Evolutionary conservation across 1,140 invertebrate species (phyloP).

Genomic region (Sarcophaga peregrina): DNA sequence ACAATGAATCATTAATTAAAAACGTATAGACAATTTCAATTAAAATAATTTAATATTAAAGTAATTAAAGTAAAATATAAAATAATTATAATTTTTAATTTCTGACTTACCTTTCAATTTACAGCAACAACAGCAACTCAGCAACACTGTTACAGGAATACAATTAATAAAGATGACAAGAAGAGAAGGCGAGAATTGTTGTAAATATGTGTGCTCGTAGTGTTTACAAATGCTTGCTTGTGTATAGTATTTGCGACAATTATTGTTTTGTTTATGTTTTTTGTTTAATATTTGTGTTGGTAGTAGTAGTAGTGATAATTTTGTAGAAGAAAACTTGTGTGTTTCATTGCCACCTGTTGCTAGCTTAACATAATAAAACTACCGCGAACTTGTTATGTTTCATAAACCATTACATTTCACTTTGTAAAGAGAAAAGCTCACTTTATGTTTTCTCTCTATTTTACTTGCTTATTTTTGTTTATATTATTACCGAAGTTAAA

Average conservation of each 20-base stretch:
- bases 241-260: too few relatives aligned
- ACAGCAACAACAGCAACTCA: too few relatives aligned
- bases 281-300: too few relatives aligned
- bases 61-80: too few relatives aligned
- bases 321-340: neutral
- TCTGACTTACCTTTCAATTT: too few relatives aligned
- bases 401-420: neutral
- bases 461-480: neutral
- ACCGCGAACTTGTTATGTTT: neutral
- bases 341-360: constrained; percentile 15
- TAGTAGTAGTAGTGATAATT: neutral
- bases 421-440: neutral
- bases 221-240: neutral
- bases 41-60: too few relatives aligned
- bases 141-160: too few relatives aligned
- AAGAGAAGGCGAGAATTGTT: neutral
- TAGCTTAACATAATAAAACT: neutral
- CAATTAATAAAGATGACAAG: neutral
- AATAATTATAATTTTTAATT: too few relatives aligned
- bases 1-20: too few relatives aligned
- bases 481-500: neutral
- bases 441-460: neutral
- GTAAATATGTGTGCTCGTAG: neutral
- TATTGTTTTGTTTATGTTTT: too few relatives aligned
- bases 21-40: too few relatives aligned